phyloP scores from a whole-genome alignment of 2,888 invertebrate genomes.

The Reticulitermes lucifugus region DNA sequence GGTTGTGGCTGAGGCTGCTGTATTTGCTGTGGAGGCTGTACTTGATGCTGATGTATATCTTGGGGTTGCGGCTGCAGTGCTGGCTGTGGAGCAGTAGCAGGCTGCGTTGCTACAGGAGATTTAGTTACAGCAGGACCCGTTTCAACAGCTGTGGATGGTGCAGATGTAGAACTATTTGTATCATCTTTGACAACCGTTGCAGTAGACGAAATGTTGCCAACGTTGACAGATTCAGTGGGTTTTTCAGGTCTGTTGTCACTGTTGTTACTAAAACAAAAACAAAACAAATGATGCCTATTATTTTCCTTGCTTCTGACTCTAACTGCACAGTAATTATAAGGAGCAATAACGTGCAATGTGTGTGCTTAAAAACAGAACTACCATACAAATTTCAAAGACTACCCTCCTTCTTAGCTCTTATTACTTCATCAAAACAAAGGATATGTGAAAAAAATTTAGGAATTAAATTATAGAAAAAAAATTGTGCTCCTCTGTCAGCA shows the following conservation, averaged over 20 bases:
- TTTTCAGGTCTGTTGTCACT: slow-evolving; percentile 52
- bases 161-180: slow-evolving; percentile 30
- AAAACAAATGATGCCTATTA: too few relatives aligned
- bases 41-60: slow-evolving; percentile 7
- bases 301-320: too few relatives aligned
- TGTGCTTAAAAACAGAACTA: neutral
- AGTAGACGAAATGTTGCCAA: slow-evolving; percentile 59
- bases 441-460: too few relatives aligned
- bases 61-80: too few relatives aligned
- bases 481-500: too few relatives aligned
- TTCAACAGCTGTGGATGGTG: slow-evolving; percentile 53
- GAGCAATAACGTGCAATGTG: neutral
- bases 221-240: slow-evolving; percentile 52
- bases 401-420: too few relatives aligned
- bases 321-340: too few relatives aligned
- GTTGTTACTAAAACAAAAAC: neutral
- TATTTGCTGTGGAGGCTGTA: neutral
- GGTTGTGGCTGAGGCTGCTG: slow-evolving; percentile 23
- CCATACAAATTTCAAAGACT: too few relatives aligned
- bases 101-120: neutral
- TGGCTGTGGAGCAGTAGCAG: slow-evolving; percentile 6
- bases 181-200: slow-evolving; percentile 59
- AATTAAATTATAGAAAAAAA: too few relatives aligned
- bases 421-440: too few relatives aligned
- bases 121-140: slow-evolving; percentile 47